Evolutionary conservation across 2,797 vertebrate genomes (phyloP).

Genomic region (Picus viridis): DNA sequence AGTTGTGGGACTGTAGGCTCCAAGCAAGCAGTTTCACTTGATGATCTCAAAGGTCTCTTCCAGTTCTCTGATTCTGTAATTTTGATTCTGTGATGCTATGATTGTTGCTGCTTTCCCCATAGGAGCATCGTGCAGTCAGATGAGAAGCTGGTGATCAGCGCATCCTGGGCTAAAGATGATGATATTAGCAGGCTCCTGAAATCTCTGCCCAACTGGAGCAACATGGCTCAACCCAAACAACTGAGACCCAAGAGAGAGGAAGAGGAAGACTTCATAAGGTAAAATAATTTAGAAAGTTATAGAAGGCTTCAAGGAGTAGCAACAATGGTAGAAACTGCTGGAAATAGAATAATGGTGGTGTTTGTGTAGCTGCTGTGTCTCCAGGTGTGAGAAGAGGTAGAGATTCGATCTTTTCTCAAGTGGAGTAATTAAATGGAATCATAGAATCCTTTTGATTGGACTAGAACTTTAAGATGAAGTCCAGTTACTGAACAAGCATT

Average conservation of each 20-base stretch:
- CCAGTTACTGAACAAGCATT: too few species aligned
- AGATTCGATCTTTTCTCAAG: neutral
- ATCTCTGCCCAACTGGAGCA: slow-evolving; percentile 96
- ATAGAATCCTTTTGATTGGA: too few species aligned
- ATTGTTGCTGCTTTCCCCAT: slow-evolving; percentile 21
- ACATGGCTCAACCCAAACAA: slow-evolving; percentile 94
- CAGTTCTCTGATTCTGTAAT: too few species aligned
- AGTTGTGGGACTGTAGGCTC: neutral
- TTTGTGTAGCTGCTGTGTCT: neutral
- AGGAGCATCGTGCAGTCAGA: slow-evolving; percentile 93
- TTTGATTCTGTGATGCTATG: too few species aligned
- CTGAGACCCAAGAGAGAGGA: slow-evolving; percentile 95
- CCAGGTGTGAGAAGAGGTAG: neutral
- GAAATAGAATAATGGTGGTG: rapidly evolving
- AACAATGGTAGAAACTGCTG: neutral
- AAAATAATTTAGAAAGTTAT: neutral
- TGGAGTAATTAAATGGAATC: neutral
- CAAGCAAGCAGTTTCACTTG: too few species aligned
- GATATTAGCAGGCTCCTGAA: slow-evolving; percentile 96
- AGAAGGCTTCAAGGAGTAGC: neutral
- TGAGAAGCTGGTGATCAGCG: slow-evolving; percentile 96
- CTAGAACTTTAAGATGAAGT: too few species aligned
- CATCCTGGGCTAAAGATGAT: slow-evolving; percentile 97
- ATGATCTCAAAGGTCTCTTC: too few species aligned
- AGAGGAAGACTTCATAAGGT: slow-evolving; percentile 96